phyloP scores from a whole-genome alignment of 2,888 invertebrate species.

The Ypsolopha scabrella region DNA sequence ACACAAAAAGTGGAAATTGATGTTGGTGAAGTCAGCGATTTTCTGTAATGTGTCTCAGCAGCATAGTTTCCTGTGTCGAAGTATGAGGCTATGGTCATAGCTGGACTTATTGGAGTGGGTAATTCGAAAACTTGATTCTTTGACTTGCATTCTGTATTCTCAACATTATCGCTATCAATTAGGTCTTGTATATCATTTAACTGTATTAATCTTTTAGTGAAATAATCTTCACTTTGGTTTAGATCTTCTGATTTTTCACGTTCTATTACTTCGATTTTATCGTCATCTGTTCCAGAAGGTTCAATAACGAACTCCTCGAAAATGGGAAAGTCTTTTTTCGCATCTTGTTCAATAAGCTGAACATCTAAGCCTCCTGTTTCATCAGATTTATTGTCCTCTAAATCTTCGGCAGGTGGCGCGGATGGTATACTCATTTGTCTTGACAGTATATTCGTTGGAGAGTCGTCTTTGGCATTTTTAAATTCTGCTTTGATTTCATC shows the following conservation, averaged over 20 bases:
- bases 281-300: conserved; percentile 50
- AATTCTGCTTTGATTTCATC: conserved; percentile 49
- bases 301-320: conserved; percentile 53
- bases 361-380: conserved; percentile 48
- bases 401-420: conserved; percentile 41
- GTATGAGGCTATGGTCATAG: conserved; percentile 48
- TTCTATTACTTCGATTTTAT: conserved; percentile 42
- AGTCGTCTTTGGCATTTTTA: conserved; percentile 33
- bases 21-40: conserved; percentile 31
- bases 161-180: background rate
- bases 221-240: conserved; percentile 26
- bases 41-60: conserved; percentile 48
- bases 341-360: conserved; percentile 55
- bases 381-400: conserved; percentile 37
- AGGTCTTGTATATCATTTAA: conserved; percentile 38
- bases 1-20: conserved; percentile 9
- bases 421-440: conserved; percentile 35
- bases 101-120: conserved; percentile 24
- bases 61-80: conserved; percentile 62
- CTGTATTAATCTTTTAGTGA: conserved; percentile 49
- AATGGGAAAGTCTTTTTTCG: conserved; percentile 51
- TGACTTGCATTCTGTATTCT: background rate
- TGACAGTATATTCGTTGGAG: conserved; percentile 17
- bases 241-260: conserved; percentile 30
- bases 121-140: conserved; percentile 17